Evolutionary conservation across 2,113 vertebrate genomes (phyloP), one percentile per base, ranked within the genome.

Genomic region (Corythoichthys intestinalis): DNA sequence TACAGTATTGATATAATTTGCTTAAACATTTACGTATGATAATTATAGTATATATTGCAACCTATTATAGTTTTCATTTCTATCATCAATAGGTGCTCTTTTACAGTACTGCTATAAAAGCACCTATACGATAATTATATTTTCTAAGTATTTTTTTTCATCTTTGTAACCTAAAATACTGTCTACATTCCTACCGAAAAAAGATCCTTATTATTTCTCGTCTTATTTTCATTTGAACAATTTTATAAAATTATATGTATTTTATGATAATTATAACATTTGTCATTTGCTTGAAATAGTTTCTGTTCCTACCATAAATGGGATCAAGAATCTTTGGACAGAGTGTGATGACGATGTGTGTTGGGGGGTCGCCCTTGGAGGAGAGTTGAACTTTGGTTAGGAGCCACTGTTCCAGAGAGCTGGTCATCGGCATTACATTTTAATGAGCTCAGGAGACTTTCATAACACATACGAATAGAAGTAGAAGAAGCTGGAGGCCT

Each of bases 361-460:
- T 38, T 1, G 35, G 57, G 10, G 34, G 34, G 56, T 84, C 74
- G 71, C 82, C 80, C 77, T 78, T 65, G 81, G 85, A 83, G 76
- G 76, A 91, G 90, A 90, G 88, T 87, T 94, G 90, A 94, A 93
- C 94, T 93, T 94, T 93, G 89, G 88, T 92, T 89, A 93, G 92
- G 88, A 93, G 91, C 92, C 93, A 93, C 85, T 91, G 92, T 93
- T 92, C 91, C 91, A 90, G 90, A 91, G 88, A 91, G 90, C 83
- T 91, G 88, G 84, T 86, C 91, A 90, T 89, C 89, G 85, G 89
- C 91, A 91, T 92, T 91, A 92, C 90, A 89, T 90, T 93, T 93
- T 93, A 94, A 93, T 93, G 93, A 92, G 91, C 87, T 93, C 88
- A 89, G 90, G 86, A 90, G 91, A 93, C 91, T 83, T 85, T 80